Conservation (phyloP, 2,888 invertebrate species). For the Drosophila subsilvestris region DNA sequence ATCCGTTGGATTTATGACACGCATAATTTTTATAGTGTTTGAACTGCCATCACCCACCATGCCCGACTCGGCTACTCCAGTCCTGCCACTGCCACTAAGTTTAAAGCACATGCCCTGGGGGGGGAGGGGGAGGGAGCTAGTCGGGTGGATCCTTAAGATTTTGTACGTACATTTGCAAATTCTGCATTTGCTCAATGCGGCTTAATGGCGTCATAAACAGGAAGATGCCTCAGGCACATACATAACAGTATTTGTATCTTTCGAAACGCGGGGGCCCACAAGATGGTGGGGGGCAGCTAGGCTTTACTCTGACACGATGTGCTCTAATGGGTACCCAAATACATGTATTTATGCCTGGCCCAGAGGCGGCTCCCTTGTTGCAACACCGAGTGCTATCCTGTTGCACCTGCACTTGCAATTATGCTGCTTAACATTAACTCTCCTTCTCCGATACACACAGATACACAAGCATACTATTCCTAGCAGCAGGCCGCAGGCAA, state of each 20-base stretch:
- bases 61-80: not conserved
- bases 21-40: constrained; percentile 80
- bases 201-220: constrained; percentile 64
- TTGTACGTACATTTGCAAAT: constrained; percentile 77
- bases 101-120: constrained; percentile 57
- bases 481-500: constrained; percentile 31
- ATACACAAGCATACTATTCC: no score
- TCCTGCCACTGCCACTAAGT: not conserved
- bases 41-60: constrained; percentile 59
- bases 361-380: not conserved
- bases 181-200: constrained; percentile 63
- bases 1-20: constrained; percentile 80
- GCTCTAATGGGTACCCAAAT: constrained; percentile 35
- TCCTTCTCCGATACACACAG: no score
- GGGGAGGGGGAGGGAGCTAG: not conserved
- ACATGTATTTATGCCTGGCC: constrained; percentile 44
- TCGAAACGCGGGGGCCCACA: not conserved
- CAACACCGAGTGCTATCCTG: constrained; percentile 33
- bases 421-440: constrained; percentile 66
- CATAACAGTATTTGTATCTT: constrained; percentile 26
- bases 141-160: constrained; percentile 66
- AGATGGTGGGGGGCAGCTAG: not conserved
- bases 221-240: constrained; percentile 11
- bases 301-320: constrained; percentile 20
- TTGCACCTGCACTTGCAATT: constrained; percentile 67